Conservation (phyloP, 2,797 vertebrate genomes). For the Phoebastria nigripes region DNA sequence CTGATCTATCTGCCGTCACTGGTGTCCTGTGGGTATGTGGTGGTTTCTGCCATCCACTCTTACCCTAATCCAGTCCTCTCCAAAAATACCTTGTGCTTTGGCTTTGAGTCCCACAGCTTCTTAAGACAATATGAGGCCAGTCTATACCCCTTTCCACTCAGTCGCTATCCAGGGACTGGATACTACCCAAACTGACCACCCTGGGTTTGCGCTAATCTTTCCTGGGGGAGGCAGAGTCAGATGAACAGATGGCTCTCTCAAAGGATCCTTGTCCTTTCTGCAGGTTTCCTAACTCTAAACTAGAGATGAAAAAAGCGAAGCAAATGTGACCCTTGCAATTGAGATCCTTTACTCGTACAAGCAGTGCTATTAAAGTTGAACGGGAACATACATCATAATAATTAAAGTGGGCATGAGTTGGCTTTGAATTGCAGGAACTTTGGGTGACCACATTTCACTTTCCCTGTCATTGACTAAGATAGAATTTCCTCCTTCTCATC, state of each 20-base stretch:
- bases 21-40: not conserved
- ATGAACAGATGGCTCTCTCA: not conserved
- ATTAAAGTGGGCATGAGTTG: slow-evolving; percentile 47
- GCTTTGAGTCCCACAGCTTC: not conserved
- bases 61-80: not conserved
- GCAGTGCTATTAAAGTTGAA: slow-evolving; percentile 17
- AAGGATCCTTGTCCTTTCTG: slow-evolving; percentile 1
- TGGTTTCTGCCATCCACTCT: not conserved
- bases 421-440: slow-evolving; percentile 41
- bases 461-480: slow-evolving; percentile 29
- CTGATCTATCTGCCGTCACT: not conserved
- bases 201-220: not conserved
- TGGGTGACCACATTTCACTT: slow-evolving; percentile 51
- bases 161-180: not conserved
- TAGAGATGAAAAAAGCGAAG: not conserved
- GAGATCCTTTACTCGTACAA: slow-evolving; percentile 12
- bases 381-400: not conserved
- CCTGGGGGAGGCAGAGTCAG: not conserved
- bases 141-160: not conserved
- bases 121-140: not conserved
- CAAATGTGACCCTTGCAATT: slow-evolving; percentile 34
- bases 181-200: not conserved
- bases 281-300: not conserved
- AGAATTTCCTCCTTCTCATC: slow-evolving; percentile 53
- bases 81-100: not conserved